Percentiles rank a stretch among this genome's conserved stretches.
Evolutionary conservation across 2,797 vertebrate species (phyloP).

Genomic region (Pipistrellus nathusii): DNA sequence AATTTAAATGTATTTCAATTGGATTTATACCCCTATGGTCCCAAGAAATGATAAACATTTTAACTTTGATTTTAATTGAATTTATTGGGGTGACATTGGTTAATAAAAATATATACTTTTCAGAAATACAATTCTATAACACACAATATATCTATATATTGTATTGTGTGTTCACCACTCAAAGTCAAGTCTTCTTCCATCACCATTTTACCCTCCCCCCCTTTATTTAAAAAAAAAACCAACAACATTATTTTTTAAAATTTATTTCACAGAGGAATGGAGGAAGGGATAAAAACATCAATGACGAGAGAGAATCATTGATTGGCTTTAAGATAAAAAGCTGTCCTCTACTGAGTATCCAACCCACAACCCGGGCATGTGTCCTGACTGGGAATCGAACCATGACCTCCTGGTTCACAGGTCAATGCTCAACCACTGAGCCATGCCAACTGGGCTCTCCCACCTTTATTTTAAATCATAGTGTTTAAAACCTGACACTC

Average conservation of each 20-base stretch:
- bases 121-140: not conserved
- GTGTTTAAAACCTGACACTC: not conserved
- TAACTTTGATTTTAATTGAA: constrained; percentile 4
- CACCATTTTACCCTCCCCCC: not conserved
- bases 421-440: too few species aligned
- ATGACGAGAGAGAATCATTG: not conserved
- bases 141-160: not conserved
- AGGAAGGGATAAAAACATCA: not conserved
- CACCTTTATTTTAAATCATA: constrained; percentile 25
- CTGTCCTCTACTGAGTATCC: too few species aligned
- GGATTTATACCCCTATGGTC: not conserved
- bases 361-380: not conserved
- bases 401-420: too few species aligned
- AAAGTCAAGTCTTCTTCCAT: not conserved
- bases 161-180: not conserved
- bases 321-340: not conserved
- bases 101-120: not conserved
- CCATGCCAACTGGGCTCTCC: not conserved
- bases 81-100: not conserved
- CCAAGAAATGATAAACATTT: constrained; percentile 35
- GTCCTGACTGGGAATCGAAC: not conserved
- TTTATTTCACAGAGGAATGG: not conserved
- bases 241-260: too few species aligned
- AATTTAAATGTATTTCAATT: constrained; percentile 45
- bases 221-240: not conserved